Evolutionary conservation across 2,797 vertebrate genomes (phyloP), one percentile per base, ranked within the genome.

Genomic region (Leptodactylus fallax): DNA sequence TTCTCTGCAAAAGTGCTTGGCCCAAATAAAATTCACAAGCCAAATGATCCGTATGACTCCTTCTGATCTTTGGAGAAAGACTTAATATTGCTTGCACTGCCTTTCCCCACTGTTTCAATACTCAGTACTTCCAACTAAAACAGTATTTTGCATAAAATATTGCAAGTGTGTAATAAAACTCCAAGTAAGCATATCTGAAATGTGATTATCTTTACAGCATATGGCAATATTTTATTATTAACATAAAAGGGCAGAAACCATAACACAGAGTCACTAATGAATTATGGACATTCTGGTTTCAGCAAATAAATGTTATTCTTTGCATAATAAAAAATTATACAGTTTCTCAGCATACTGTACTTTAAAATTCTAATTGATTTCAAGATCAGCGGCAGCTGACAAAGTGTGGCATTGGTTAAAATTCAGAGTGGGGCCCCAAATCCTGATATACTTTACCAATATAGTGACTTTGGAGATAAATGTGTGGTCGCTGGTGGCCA

Each of bases 121-220:
- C 45, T 47, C 47, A 51, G 47, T 3, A 51, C 36, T 76, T 76
- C 72, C 72, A 51, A 51, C 72, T 76, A 76, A 49, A 76, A 76
- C 19, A 76, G 21, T 17, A 17, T 72, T 74, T 76, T 76, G 47
- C 10, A 51, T 76, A 51, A 76, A 76, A 76, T n/a, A 76, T 76
- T 51, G 21, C 19, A 51, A 49, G 3, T n/a, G 72, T 51, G 19
- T 51, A 76, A 51, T 49, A 76, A n/a, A 51, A 11, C 47, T 17
- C 21, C 19, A n/a, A n/a, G 72, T 14, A 76, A 51, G 5, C 49
- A 76, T 76, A 51, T 76, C 11, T 76, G 7, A 51, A 21, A 16
- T 71, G 13, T 36, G 27, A 71, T 36, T 12, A 36, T 71, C 16
- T 71, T 17, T 36, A 25, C 65, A 27, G 25, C 25, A 49, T 74